phyloP scores from a whole-genome alignment of 2,888 invertebrate species.

The Lordiphosa andalusiaca region DNA sequence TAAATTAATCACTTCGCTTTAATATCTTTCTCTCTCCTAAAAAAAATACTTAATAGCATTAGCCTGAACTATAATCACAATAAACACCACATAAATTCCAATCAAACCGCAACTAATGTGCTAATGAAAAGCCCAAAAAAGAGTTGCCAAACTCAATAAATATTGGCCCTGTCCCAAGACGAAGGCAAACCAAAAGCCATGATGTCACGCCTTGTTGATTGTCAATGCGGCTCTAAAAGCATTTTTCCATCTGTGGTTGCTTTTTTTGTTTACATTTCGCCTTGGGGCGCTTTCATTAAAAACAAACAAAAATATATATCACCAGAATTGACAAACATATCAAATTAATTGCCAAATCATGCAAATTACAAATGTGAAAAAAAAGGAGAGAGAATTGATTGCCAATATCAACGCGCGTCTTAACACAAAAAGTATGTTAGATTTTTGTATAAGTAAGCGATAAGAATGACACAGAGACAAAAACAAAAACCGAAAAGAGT shows the following conservation, averaged over 20 bases:
- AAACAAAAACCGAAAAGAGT: conserved; percentile 17
- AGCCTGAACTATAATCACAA: conserved; percentile 54
- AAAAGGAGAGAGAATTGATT: conserved; percentile 55
- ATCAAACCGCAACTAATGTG: conserved; percentile 64
- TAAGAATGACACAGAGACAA: conserved; percentile 17
- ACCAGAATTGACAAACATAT: conserved; percentile 54
- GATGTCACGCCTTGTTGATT: conserved; percentile 61
- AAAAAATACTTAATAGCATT: conserved; percentile 42
- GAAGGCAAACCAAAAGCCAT: conserved; percentile 27
- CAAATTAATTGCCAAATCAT: conserved; percentile 72
- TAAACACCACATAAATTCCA: conserved; percentile 72
- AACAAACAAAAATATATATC: conserved; percentile 52
- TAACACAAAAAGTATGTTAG: conserved; percentile 59
- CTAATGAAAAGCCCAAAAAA: conserved; percentile 57
- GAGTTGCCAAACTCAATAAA: conserved; percentile 52
- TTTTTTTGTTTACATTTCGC: conserved; percentile 53
- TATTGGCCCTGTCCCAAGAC: conserved; percentile 10
- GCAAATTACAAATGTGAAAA: conserved; percentile 48
- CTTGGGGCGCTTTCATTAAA: conserved; percentile 61
- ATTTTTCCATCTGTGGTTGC: conserved; percentile 49
- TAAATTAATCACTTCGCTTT: no score
- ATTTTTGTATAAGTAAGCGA: conserved; percentile 39
- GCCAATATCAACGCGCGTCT: conserved; percentile 66
- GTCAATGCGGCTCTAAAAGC: conserved; percentile 54
- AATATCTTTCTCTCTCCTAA: no score